Conservation (phyloP, 2,888 invertebrate species). For the Leucozona laternaria region DNA sequence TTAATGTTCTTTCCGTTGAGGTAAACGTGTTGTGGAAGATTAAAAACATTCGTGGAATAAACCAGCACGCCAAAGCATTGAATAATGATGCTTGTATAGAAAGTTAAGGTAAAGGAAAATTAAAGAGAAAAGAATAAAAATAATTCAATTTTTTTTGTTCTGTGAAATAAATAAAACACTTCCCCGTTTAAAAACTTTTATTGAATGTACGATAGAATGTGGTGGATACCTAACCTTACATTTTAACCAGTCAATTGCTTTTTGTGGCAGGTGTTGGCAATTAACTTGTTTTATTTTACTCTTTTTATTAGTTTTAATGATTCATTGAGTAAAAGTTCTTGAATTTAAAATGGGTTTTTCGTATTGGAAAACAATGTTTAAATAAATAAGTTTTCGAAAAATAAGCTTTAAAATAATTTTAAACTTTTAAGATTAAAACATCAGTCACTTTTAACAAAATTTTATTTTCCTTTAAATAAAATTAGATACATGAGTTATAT, state of each 20-base stretch:
- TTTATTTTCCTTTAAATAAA: not conserved
- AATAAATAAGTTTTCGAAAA: too few species aligned
- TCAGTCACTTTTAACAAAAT: not conserved
- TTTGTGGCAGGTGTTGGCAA: conserved; percentile 20
- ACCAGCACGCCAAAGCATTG: conserved; percentile 13
- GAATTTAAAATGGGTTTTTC: not conserved
- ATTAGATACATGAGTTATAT: not conserved
- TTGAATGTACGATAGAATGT: not conserved
- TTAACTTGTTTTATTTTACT: not conserved
- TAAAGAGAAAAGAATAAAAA: not conserved
- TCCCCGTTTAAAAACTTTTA: not conserved
- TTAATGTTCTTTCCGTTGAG: conserved; percentile 25
- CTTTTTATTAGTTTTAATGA: not conserved
- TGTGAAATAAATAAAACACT: conserved; percentile 5
- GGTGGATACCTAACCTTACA: not conserved
- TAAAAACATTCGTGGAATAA: conserved; percentile 45
- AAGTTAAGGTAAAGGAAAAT: conserved; percentile 11
- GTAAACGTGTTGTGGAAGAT: conserved; percentile 37
- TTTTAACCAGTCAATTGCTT: conserved; percentile 1
- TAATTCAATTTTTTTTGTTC: conserved; percentile 8
- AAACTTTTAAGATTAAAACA: not conserved
- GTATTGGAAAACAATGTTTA: not conserved
- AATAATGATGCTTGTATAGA: not conserved
- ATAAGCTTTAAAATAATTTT: too few species aligned
- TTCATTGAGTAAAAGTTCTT: not conserved